phyloP scores from a whole-genome alignment of 2,113 vertebrate genomes.

The Larimichthys crocea region DNA sequence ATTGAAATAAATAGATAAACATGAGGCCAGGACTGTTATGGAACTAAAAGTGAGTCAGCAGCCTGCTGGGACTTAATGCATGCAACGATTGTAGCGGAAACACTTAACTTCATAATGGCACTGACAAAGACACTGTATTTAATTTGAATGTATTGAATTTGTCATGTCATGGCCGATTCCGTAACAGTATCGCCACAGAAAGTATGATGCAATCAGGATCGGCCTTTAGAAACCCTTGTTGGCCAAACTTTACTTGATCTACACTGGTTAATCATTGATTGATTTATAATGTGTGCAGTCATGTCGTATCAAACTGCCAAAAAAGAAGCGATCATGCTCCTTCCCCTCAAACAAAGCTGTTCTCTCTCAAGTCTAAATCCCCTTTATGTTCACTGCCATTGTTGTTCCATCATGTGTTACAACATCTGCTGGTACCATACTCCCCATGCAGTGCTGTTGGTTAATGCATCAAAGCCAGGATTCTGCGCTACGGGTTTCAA shows the following conservation, averaged over 20 bases:
- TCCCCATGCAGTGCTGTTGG: conserved; percentile 47
- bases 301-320: neutral
- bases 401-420: conserved; percentile 35
- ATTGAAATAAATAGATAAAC: neutral
- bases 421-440: conserved; percentile 44
- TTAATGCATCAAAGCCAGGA: conserved; percentile 63
- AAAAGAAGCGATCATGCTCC: neutral
- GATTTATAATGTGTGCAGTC: neutral
- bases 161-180: neutral
- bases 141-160: neutral
- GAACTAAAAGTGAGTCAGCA: neutral
- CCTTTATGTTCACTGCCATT: conserved; percentile 18
- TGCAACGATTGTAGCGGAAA: neutral
- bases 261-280: too few relatives aligned
- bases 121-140: neutral
- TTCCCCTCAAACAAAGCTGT: neutral
- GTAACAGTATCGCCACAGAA: neutral
- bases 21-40: neutral
- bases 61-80: neutral
- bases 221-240: neutral
- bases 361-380: conserved; percentile 27
- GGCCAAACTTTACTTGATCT: neutral
- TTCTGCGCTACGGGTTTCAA: conserved; percentile 20
- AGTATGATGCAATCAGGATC: neutral
- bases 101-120: neutral